A percentile compares a stretch with the other conserved stretches of the same genome.
phyloP scores from a whole-genome alignment of 2,888 invertebrate genomes.

The Schizaphis graminum region DNA sequence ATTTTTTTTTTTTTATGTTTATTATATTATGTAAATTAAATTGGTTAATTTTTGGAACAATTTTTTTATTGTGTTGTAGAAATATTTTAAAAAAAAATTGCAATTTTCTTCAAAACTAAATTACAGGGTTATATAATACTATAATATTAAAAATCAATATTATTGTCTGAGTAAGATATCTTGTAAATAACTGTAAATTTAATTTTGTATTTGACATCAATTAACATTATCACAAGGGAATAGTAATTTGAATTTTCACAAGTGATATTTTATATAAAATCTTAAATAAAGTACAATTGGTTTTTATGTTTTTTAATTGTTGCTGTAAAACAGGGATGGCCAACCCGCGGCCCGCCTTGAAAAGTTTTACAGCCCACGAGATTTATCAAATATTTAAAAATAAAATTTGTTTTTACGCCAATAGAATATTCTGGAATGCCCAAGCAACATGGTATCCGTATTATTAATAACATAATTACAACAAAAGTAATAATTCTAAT shows the following conservation, averaged over 20 bases:
- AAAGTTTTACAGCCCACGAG: no score
- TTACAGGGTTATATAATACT: not conserved
- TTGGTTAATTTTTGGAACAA: not conserved
- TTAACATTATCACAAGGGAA: not conserved
- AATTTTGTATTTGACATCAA: not conserved
- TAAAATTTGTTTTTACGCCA: no score
- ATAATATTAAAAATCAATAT: not conserved
- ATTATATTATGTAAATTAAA: not conserved
- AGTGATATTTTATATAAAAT: not conserved
- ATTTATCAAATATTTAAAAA: no score
- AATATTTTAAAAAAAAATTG: not conserved
- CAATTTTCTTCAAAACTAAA: not conserved
- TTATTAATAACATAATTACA: no score
- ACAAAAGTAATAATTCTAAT: no score
- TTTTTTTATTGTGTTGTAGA: not conserved
- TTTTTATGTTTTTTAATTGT: not conserved
- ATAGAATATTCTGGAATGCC: no score
- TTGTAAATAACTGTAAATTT: not conserved
- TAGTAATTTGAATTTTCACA: not conserved
- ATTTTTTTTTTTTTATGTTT: not conserved
- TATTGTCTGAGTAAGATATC: not conserved
- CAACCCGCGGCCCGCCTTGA: no score
- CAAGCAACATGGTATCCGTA: no score
- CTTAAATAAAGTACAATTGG: not conserved
- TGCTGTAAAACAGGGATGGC: not conserved